Percentiles rank a stretch among this genome's conserved stretches.
Conservation (phyloP, 2,888 invertebrate species). For the Teleogryllus oceanicus region DNA sequence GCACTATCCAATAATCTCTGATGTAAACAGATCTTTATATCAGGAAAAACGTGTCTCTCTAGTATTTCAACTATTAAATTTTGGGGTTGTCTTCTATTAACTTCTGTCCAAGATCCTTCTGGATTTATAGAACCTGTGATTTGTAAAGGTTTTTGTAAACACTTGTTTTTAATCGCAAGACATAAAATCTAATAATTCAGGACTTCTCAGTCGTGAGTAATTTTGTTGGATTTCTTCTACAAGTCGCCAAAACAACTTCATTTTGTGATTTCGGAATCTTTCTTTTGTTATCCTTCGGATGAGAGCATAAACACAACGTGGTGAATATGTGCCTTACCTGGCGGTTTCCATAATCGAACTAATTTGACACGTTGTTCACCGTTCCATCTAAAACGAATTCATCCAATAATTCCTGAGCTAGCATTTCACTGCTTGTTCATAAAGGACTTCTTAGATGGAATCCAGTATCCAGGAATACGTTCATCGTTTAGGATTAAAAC, state of each 20-base stretch:
- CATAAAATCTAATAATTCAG: constrained; percentile 11
- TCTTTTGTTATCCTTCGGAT: background rate
- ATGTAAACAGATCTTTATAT: background rate
- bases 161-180: background rate
- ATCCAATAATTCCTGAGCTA: background rate
- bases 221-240: background rate
- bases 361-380: background rate
- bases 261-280: background rate
- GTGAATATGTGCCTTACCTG: background rate
- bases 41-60: constrained; percentile 5
- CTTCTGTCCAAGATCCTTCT: background rate
- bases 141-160: background rate
- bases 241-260: background rate
- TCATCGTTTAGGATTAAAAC: background rate
- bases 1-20: background rate
- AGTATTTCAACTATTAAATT: background rate
- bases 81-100: background rate
- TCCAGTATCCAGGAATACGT: background rate
- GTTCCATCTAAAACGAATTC: background rate
- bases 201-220: background rate
- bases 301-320: background rate
- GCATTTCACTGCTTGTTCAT: background rate
- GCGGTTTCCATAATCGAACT: background rate
- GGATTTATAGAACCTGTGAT: background rate
- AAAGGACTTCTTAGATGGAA: background rate